Conservation (phyloP, 53 echinoderm and acorn worm genomes). For the Echinarachnius parma region DNA sequence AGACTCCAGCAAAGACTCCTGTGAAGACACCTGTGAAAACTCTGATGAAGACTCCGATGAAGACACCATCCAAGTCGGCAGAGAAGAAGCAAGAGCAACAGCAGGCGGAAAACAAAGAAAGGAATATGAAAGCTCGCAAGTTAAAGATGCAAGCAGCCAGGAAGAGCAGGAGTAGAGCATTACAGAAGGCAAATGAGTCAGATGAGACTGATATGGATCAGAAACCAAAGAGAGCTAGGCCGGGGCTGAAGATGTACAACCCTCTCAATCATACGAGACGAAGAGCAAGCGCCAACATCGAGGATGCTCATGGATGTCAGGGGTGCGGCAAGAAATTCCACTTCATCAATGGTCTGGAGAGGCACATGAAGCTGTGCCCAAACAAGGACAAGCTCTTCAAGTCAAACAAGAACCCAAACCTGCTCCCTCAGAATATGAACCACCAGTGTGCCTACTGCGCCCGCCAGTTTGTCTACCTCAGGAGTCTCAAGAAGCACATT, state of each 20-base stretch:
- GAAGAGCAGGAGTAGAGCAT: conserved; percentile 40
- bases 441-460: conserved; percentile 91
- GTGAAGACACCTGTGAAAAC: conserved; percentile 20
- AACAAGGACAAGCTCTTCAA: conserved; percentile 76
- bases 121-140: conserved; percentile 17
- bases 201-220: conserved; percentile 3
- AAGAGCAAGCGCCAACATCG: conserved; percentile 67
- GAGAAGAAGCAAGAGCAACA: conserved; percentile 38
- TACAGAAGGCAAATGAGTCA: conserved; percentile 39
- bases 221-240: conserved; percentile 59
- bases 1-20: conserved; percentile 13
- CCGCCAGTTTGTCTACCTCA: conserved; percentile 87
- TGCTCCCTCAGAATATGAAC: conserved; percentile 44
- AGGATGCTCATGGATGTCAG: conserved; percentile 78
- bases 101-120: conserved; percentile 1
- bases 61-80: no score
- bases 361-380: conserved; percentile 96
- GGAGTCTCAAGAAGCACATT: conserved; percentile 90
- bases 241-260: conserved; percentile 81
- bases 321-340: conserved; percentile 90
- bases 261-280: conserved; percentile 75
- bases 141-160: conserved; percentile 34
- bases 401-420: conserved; percentile 38
- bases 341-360: conserved; percentile 81
- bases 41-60: conserved; percentile 24